Base-by-base conservation (phyloP, 2,113 vertebrate genomes). In the Picathartes gymnocephalus region DNA sequence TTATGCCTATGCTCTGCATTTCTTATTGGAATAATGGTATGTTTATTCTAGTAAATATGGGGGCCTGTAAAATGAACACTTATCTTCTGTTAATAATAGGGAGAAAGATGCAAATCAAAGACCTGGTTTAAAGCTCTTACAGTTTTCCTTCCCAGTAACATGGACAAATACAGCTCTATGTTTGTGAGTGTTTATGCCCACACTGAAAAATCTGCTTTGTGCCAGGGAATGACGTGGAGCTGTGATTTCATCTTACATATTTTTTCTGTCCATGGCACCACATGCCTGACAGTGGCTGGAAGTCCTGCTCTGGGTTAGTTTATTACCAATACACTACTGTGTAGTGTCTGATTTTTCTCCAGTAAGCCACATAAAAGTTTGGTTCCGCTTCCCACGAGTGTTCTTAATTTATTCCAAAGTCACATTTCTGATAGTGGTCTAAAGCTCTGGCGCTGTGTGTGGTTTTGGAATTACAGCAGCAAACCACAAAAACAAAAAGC, bases 401-500 rank as follows among this genome's bases (percentile, higher is more conserved):
- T 97, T 96, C 93, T 97, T 95, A 95, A 95, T 96, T 97, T 90
- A 91, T 95, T 96, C 91, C n/a, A 11, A 95, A 96, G 90, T 95
- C 84, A 30, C 66, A 30, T 98, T 97, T 96, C 96, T 97, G 96
- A 91, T 86, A 96, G 90, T 81, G 95, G 95, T 89, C 90, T 88
- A 23, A 95, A 82, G 72, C 81, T 97, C 77, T 11, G 13, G 66
- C 85, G 0, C 83, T 57, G 81, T 92, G 94, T 95, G 97, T 96
- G 97, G 94, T 94, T 97, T 98, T 93, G 89, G 96, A 97, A 97
- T 98, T 96, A 96, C 3, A 94, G 84, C 95, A 93, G 92, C 86
- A 95, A 96, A 95, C 93, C 94, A 28, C 95, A 95, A 93, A 95
- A 90, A 77, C 86, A 87, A 73, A 94, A 94, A 92, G 69, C 80